Percentiles rank a stretch among this genome's conserved stretches.
Evolutionary conservation across 2,797 vertebrate genomes (phyloP).

Genomic region (Eospalax fontanierii): DNA sequence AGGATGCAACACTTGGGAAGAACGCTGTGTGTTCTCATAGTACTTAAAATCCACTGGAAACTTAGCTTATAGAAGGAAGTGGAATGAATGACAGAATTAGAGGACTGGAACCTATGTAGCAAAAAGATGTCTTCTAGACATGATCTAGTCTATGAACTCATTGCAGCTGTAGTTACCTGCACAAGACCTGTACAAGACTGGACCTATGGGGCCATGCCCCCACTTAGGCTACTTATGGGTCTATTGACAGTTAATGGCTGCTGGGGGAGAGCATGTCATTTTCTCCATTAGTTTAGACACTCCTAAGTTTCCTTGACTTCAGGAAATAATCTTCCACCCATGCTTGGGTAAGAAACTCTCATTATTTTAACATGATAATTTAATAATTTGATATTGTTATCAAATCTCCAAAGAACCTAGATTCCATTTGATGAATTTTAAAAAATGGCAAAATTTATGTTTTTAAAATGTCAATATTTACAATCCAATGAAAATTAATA

Average conservation of each 20-base stretch:
- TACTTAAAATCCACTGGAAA: not conserved
- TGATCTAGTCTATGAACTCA: not conserved
- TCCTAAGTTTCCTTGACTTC: not conserved
- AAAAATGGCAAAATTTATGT: not conserved
- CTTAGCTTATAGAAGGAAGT: not conserved
- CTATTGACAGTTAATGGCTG: not conserved
- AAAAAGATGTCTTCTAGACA: not conserved
- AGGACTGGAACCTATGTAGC: not conserved
- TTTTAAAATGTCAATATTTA: slow-evolving; percentile 53
- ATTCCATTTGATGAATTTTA: slow-evolving; percentile 14
- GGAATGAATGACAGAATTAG: not conserved
- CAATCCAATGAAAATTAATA: slow-evolving; percentile 11
- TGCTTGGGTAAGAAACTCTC: too few species aligned
- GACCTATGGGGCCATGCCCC: too few species aligned
- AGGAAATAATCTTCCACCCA: too few species aligned
- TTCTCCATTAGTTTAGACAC: not conserved
- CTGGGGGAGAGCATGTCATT: not conserved
- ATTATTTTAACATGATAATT: slow-evolving; percentile 38
- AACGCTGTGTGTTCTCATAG: not conserved
- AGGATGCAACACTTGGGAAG: not conserved
- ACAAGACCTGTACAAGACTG: not conserved
- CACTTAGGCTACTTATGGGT: not conserved
- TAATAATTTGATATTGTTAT: not conserved
- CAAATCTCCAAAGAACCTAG: not conserved
- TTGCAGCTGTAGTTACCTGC: not conserved